phyloP scores from a whole-genome alignment of 2,113 vertebrate species.

The Guaruba guarouba region DNA sequence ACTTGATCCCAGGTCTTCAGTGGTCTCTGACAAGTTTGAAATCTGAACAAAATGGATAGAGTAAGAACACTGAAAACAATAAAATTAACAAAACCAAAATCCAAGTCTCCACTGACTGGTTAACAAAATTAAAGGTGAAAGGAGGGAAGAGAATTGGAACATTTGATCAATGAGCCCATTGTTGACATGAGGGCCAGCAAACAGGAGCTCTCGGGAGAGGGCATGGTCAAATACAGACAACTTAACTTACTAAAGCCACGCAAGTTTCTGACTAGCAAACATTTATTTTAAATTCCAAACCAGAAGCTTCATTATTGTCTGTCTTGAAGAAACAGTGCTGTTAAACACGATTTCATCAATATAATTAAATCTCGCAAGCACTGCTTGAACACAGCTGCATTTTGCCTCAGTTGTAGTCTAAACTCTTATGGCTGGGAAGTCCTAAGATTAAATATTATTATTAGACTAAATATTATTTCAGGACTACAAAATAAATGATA shows the following conservation, averaged over 20 bases:
- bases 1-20: neutral
- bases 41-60: slow-evolving; percentile 17
- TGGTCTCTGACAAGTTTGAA: neutral
- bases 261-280: neutral
- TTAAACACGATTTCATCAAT: neutral
- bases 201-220: neutral
- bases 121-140: neutral
- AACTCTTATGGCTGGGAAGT: neutral
- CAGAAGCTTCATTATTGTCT: neutral
- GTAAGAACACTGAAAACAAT: neutral
- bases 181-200: neutral
- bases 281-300: neutral
- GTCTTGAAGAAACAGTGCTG: neutral
- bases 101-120: neutral
- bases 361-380: neutral
- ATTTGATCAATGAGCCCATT: neutral
- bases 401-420: neutral
- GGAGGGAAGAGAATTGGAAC: neutral
- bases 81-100: neutral
- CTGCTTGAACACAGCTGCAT: neutral
- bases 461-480: neutral
- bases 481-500: neutral
- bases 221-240: neutral
- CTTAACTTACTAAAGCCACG: neutral
- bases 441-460: neutral